Evolutionary conservation across 2,888 invertebrate species (phyloP).

Genomic region (Aelia acuminata): DNA sequence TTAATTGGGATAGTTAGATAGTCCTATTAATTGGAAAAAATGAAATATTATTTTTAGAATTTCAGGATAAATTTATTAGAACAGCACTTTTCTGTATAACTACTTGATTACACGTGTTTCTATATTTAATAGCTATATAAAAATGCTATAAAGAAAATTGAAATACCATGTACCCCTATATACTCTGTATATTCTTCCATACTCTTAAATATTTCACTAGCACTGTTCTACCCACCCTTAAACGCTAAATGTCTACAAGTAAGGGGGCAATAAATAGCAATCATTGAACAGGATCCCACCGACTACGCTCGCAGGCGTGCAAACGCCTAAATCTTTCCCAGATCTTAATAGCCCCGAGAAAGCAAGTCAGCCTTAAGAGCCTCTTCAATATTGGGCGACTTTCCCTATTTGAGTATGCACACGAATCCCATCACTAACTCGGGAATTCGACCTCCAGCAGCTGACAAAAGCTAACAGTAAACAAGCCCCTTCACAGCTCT

Average conservation of each 20-base stretch:
- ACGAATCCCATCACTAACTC: slow-evolving; percentile 23
- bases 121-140: too few species aligned
- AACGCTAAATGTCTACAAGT: neutral
- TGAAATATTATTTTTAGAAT: too few species aligned
- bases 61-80: too few species aligned
- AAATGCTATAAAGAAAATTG: too few species aligned
- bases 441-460: neutral
- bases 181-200: neutral
- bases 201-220: neutral
- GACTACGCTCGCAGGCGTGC: neutral
- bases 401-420: slow-evolving; percentile 46
- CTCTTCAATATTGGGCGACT: slow-evolving; percentile 38
- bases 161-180: too few species aligned
- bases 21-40: too few species aligned
- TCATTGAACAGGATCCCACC: neutral
- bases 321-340: slow-evolving; percentile 9
- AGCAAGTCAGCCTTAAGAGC: neutral
- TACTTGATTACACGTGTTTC: too few species aligned
- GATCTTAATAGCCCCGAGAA: slow-evolving; percentile 21
- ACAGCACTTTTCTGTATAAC: too few species aligned
- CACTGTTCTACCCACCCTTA: neutral
- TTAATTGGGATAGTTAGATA: too few species aligned
- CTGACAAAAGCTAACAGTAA: neutral
- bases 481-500: neutral
- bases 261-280: neutral